Percentiles rank a stretch among this genome's conserved stretches.
Evolutionary conservation across 2,113 vertebrate species (phyloP).

Genomic region (Taxidea taxus): DNA sequence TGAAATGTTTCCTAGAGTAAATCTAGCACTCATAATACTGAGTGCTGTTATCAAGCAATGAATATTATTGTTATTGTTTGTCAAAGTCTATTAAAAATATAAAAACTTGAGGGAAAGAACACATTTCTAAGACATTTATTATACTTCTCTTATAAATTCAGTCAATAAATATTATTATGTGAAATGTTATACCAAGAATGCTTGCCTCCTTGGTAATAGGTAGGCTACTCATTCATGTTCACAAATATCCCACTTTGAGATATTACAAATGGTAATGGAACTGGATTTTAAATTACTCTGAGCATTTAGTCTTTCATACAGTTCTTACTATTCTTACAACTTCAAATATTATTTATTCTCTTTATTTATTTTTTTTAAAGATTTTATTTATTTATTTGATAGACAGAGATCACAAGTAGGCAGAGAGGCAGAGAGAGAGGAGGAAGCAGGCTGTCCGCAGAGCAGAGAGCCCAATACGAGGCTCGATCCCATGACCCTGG

Average conservation of each 20-base stretch:
- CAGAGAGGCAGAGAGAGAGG: too few relatives aligned
- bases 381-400: too few relatives aligned
- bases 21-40: not conserved
- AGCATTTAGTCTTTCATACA: not conserved
- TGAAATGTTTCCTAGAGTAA: not conserved
- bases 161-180: not conserved
- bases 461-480: too few relatives aligned
- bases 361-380: too few relatives aligned
- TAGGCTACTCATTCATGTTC: not conserved
- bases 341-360: not conserved
- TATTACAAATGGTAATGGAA: not conserved
- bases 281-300: not conserved
- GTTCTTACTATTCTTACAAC: not conserved
- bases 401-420: too few relatives aligned
- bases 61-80: not conserved
- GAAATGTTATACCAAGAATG: not conserved
- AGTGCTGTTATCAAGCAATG: not conserved
- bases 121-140: slow-evolving; percentile 54
- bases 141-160: not conserved
- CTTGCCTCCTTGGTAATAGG: not conserved
- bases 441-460: too few relatives aligned
- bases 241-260: not conserved
- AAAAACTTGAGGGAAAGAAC: not conserved
- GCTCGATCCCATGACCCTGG: too few relatives aligned
- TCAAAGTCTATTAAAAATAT: slow-evolving; percentile 27